phyloP scores from a whole-genome alignment of 2,888 invertebrate genomes.

The Tetranychus piercei region DNA sequence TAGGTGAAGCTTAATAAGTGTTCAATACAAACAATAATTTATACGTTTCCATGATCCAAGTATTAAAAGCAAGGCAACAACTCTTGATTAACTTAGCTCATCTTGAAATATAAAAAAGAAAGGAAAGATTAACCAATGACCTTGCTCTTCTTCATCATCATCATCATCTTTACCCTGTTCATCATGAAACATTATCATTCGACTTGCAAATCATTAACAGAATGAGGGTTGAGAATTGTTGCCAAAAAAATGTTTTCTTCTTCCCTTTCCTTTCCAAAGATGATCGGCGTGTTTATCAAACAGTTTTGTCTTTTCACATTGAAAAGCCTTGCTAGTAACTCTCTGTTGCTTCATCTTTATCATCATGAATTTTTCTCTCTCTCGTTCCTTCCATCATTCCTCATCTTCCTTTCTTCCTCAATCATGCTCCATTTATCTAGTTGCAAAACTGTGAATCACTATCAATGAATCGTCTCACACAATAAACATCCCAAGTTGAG shows the following conservation, averaged over 20 bases:
- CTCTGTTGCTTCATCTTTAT: background rate
- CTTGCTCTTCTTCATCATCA: constrained; percentile 1
- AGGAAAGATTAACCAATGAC: background rate
- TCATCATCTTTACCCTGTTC: background rate
- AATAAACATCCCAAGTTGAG: no score
- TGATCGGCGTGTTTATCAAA: no score
- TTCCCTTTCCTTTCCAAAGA: background rate
- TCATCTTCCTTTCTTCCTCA: background rate
- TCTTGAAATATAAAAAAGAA: background rate
- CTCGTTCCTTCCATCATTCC: background rate
- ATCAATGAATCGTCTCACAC: no score
- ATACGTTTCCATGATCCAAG: constrained; percentile 6
- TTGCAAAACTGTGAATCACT: background rate
- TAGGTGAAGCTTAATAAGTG: background rate
- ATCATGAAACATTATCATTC: background rate
- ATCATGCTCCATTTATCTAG: background rate
- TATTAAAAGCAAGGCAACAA: background rate
- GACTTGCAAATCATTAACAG: background rate
- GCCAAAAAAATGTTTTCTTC: background rate
- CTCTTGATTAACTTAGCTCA: background rate
- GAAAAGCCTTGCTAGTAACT: background rate
- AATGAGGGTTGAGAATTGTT: background rate
- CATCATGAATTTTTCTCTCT: background rate
- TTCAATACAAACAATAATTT: background rate
- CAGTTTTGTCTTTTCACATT: no score